Conservation (phyloP, 1,140 invertebrate species). For the Listronotus bonariensis region DNA sequence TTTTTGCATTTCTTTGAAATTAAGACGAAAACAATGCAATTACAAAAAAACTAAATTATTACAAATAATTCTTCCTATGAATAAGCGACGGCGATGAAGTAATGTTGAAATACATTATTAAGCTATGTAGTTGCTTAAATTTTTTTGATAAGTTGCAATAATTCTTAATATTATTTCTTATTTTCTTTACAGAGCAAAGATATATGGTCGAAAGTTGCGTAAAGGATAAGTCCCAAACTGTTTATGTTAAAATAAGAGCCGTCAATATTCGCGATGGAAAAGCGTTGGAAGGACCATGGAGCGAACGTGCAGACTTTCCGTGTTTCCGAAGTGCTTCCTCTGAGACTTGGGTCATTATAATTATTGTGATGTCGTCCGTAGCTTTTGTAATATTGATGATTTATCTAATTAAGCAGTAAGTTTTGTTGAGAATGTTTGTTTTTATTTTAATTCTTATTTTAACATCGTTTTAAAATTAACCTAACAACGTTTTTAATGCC, state of each 20-base stretch:
- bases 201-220: constrained; percentile 54
- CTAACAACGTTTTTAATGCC: too few species aligned
- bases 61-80: too few species aligned
- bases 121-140: too few species aligned
- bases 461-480: too few species aligned
- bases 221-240: constrained; percentile 51
- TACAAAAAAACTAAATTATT: too few species aligned
- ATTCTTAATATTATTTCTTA: neutral
- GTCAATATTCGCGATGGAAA: constrained; percentile 42
- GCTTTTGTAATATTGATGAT: constrained; percentile 48
- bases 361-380: constrained; percentile 48
- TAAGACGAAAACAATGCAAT: too few species aligned
- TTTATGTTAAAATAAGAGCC: constrained; percentile 45
- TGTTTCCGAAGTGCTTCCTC: constrained; percentile 19
- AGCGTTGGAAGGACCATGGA: constrained; percentile 58
- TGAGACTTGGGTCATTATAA: neutral
- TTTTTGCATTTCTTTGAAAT: too few species aligned
- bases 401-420: constrained; percentile 56
- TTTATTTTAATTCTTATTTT: too few species aligned
- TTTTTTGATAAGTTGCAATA: too few species aligned
- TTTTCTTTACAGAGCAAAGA: constrained; percentile 18
- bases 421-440: neutral
- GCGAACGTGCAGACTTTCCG: constrained; percentile 47
- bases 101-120: too few species aligned
- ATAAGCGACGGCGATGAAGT: too few species aligned